Percentiles rank a stretch among this genome's conserved stretches.
Evolutionary conservation across 2,888 invertebrate genomes (phyloP).

Genomic region (Phalera bucephala): DNA sequence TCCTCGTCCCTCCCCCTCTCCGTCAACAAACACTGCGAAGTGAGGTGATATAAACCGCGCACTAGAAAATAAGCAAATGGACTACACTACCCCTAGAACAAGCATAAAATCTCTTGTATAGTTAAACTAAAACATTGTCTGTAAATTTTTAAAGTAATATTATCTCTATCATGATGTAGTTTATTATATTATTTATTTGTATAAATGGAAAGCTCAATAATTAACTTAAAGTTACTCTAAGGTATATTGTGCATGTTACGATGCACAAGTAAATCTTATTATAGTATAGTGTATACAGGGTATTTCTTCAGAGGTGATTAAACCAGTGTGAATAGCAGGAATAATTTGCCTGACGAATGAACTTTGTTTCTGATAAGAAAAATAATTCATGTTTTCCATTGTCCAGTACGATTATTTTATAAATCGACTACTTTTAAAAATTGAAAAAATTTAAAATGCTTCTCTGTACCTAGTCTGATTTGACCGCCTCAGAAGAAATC

Average conservation of each 20-base stretch:
- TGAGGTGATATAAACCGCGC: slow-evolving; percentile 89
- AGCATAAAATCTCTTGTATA: slow-evolving; percentile 50
- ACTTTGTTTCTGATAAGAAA: no score
- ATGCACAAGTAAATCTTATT: slow-evolving; percentile 71
- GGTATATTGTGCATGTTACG: slow-evolving; percentile 65
- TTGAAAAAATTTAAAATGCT: no score
- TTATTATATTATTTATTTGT: slow-evolving; percentile 76
- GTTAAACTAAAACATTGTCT: slow-evolving; percentile 47
- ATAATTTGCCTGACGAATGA: no score
- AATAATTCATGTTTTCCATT: no score
- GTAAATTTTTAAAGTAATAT: slow-evolving; percentile 58
- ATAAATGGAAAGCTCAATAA: slow-evolving; percentile 81
- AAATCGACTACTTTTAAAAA: no score
- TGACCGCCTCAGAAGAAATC: slow-evolving; percentile 7
- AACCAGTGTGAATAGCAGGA: slow-evolving; percentile 11
- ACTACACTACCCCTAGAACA: slow-evolving; percentile 20
- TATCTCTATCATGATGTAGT: slow-evolving; percentile 53
- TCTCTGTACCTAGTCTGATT: no score
- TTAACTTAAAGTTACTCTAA: slow-evolving; percentile 78
- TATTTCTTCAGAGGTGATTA: slow-evolving; percentile 6
- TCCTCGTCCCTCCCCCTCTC: slow-evolving; percentile 71
- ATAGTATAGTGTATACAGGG: slow-evolving; percentile 45
- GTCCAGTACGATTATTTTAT: no score
- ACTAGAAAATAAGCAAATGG: slow-evolving; percentile 10
- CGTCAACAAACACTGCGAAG: slow-evolving; percentile 92